These are phyloP conservation scores for Oncorhynchus tshawytscha DNA, from an alignment of 2,113 vertebrate genomes.

Conservation along the genomic window DNA sequence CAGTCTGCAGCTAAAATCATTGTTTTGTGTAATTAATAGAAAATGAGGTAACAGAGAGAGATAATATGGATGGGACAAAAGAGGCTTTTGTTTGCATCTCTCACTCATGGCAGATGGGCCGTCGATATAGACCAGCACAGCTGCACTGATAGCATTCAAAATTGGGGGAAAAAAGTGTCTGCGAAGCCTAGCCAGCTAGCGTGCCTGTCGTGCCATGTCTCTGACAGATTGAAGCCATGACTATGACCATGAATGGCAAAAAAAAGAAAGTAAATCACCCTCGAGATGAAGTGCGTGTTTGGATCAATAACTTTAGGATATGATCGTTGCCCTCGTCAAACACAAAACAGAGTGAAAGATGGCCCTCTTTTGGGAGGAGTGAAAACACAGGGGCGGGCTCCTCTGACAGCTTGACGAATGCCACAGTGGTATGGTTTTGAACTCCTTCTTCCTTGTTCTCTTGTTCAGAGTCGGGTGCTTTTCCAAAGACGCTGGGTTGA, in stretches of 20 bases:
- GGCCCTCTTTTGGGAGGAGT: not conserved
- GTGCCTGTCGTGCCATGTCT: not conserved
- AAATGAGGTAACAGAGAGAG: constrained; percentile 54
- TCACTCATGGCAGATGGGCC: constrained; percentile 27
- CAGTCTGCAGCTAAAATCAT: constrained; percentile 51
- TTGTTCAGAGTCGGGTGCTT: not conserved
- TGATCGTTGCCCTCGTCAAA: not conserved
- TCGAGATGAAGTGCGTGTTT: not conserved
- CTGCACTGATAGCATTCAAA: constrained; percentile 51
- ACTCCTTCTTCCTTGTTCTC: not conserved
- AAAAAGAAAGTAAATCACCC: not conserved
- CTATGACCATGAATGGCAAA: constrained; percentile 20
- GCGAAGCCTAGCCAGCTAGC: not conserved
- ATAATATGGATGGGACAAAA: constrained; percentile 45
- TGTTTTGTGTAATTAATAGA: constrained; percentile 64
- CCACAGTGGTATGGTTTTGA: not conserved
- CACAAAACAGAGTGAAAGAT: not conserved
- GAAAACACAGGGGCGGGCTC: not conserved
- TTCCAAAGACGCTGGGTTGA: not conserved
- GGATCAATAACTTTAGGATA: not conserved
- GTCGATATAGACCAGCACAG: constrained; percentile 34
- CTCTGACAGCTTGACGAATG: not conserved
- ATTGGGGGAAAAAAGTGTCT: not conserved
- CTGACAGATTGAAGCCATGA: not conserved
- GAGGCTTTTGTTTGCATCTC: constrained; percentile 42